phyloP scores from a whole-genome alignment of 2,113 vertebrate species.

The Cyprichromis sp. region DNA sequence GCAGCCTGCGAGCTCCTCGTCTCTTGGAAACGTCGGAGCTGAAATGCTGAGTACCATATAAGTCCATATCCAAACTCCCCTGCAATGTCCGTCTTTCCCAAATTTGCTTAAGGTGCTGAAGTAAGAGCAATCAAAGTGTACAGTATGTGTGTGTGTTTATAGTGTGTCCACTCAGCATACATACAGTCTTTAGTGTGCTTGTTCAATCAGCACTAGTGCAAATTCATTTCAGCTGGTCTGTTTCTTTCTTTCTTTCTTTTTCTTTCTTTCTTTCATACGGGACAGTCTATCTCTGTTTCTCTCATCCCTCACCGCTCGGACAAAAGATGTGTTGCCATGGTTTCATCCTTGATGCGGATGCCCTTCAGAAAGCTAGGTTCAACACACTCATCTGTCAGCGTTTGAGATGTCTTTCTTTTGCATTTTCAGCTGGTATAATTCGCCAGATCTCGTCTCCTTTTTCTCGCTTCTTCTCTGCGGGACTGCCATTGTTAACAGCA shows the following conservation, averaged over 20 bases:
- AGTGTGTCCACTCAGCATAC: conserved; percentile 58
- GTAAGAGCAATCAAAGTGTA: conserved; percentile 44
- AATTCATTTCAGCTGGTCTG: conserved; percentile 68
- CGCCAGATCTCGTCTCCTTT: neutral
- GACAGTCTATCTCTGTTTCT: conserved; percentile 27
- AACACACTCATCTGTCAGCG: conserved; percentile 37
- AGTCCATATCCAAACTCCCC: conserved; percentile 23
- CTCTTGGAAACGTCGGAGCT: conserved; percentile 35
- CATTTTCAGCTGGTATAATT: conserved; percentile 12
- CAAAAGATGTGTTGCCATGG: conserved; percentile 61
- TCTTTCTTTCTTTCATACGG: conserved; percentile 20
- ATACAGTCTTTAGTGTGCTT: conserved; percentile 65
- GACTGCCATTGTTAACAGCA: neutral
- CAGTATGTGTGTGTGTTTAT: conserved; percentile 31
- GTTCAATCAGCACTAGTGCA: conserved; percentile 70
- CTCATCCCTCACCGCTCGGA: conserved; percentile 42
- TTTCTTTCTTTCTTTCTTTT: conserved; percentile 29
- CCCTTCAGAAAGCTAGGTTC: conserved; percentile 48
- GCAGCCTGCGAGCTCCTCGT: conserved; percentile 16
- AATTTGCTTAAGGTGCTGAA: conserved; percentile 65
- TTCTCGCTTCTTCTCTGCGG: neutral
- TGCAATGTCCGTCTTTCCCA: conserved; percentile 16
- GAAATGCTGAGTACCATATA: conserved; percentile 30
- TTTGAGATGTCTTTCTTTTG: conserved; percentile 34
- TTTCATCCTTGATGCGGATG: conserved; percentile 61